Conservation (phyloP, 2,113 vertebrate genomes). For the Collichthys lucidus region DNA sequence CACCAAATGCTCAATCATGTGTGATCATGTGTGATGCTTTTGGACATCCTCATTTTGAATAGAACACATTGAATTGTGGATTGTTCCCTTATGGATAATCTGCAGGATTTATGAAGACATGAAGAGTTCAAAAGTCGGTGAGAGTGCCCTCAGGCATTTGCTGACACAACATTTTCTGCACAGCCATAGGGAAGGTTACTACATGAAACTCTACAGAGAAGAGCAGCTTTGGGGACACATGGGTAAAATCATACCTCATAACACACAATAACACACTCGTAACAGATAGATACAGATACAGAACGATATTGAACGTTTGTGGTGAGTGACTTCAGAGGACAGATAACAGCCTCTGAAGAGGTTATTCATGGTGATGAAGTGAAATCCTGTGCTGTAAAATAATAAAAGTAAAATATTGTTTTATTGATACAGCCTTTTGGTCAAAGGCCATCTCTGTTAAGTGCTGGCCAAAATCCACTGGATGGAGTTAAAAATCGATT, state of each 20-base stretch:
- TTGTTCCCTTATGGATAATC: not conserved
- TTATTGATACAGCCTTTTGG: constrained; percentile 52
- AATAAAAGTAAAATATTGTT: constrained; percentile 22
- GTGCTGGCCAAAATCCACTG: constrained; percentile 28
- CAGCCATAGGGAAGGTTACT: not conserved
- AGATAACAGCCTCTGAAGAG: constrained; percentile 19
- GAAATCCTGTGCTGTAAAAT: constrained; percentile 5
- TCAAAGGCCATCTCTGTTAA: constrained; percentile 37
- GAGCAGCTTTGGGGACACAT: not conserved
- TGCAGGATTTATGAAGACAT: not conserved
- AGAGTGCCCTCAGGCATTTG: not conserved
- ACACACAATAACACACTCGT: not conserved
- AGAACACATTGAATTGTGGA: not conserved
- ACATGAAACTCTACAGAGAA: not conserved
- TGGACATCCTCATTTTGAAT: not conserved
- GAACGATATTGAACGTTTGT: not conserved
- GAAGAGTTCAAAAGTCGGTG: constrained; percentile 6
- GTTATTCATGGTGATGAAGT: constrained; percentile 14
- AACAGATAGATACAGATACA: constrained; percentile 8
- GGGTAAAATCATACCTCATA: not conserved
- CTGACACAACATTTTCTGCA: constrained; percentile 2
- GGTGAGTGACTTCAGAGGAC: constrained; percentile 2
- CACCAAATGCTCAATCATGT: no score
- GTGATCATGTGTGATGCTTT: not conserved
- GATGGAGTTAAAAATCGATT: constrained; percentile 30